These are phyloP conservation scores for Leptobrachium ailaonicum DNA, from an alignment of 2,113 vertebrate genomes.

Conservation along the genomic window DNA sequence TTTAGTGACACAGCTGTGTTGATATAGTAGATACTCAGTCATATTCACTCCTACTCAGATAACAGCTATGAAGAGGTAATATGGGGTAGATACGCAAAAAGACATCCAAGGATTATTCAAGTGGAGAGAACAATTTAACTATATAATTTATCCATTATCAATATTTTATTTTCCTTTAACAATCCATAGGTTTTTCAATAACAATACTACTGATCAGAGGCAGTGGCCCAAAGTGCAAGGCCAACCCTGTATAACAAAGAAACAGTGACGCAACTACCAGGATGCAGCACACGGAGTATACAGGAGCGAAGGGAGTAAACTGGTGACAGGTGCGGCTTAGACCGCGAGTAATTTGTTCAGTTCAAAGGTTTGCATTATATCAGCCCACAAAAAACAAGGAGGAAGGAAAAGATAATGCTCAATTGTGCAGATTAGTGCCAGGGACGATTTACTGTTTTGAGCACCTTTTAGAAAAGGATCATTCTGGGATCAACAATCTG, in stretches of 20 bases:
- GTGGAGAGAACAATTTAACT: slow-evolving; percentile 69
- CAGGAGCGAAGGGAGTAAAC: slow-evolving; percentile 17
- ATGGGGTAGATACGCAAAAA: slow-evolving; percentile 79
- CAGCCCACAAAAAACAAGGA: neutral
- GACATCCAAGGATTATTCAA: slow-evolving; percentile 81
- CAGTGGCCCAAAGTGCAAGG: slow-evolving; percentile 52
- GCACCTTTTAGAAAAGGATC: neutral
- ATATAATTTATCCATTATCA: slow-evolving; percentile 51
- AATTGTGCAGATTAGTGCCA: neutral
- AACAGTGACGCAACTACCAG: slow-evolving; percentile 55
- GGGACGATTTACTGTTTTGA: neutral
- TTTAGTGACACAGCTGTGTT: slow-evolving; percentile 82
- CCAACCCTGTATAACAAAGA: slow-evolving; percentile 56
- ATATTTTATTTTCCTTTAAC: slow-evolving; percentile 27
- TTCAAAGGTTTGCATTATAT: neutral
- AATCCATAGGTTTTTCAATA: slow-evolving; percentile 51
- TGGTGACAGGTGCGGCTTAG: neutral
- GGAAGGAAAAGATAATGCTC: neutral
- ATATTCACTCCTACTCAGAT: slow-evolving; percentile 85
- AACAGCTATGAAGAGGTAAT: slow-evolving; percentile 86
- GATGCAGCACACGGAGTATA: slow-evolving; percentile 43
- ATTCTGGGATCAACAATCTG: neutral
- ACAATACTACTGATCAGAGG: slow-evolving; percentile 55
- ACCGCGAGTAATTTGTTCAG: neutral
- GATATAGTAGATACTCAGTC: slow-evolving; percentile 85